Conservation (phyloP, 2,113 vertebrate species). For the Clinocottus analis region DNA sequence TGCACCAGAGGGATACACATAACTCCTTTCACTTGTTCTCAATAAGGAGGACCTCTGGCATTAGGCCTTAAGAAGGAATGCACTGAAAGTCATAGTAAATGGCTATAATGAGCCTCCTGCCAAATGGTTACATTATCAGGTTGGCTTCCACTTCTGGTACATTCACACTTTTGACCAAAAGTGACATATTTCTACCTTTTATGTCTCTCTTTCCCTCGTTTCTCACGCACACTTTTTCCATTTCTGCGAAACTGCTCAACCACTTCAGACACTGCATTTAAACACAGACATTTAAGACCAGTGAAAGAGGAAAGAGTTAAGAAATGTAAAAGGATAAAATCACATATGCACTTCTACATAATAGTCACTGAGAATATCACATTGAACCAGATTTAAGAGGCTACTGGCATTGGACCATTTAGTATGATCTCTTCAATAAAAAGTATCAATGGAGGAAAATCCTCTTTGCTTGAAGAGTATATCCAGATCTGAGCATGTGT, state of each 20-base stretch:
- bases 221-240: constrained; percentile 37
- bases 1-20: constrained; percentile 42
- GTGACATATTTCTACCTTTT: constrained; percentile 61
- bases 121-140: constrained; percentile 69
- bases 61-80: constrained; percentile 56
- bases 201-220: constrained; percentile 27
- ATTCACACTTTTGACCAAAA: constrained; percentile 54
- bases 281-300: constrained; percentile 52
- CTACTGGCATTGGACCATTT: constrained; percentile 47
- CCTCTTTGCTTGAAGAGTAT: constrained; percentile 50
- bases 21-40: constrained; percentile 48
- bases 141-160: constrained; percentile 68
- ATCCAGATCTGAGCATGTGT: constrained; percentile 40
- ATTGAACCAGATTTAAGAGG: constrained; percentile 58
- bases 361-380: constrained; percentile 62
- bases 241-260: constrained; percentile 43
- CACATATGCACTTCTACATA: constrained; percentile 53
- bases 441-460: constrained; percentile 58
- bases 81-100: constrained; percentile 68
- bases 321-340: constrained; percentile 65
- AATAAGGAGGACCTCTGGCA: constrained; percentile 55
- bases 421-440: constrained; percentile 56
- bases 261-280: constrained; percentile 52
- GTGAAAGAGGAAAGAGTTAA: constrained; percentile 45
- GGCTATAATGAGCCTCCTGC: constrained; percentile 70